A percentile compares a stretch with the other conserved stretches of the same genome.
Evolutionary conservation across 1,140 invertebrate species (phyloP).

Genomic region (Sarcophaga peregrina): DNA sequence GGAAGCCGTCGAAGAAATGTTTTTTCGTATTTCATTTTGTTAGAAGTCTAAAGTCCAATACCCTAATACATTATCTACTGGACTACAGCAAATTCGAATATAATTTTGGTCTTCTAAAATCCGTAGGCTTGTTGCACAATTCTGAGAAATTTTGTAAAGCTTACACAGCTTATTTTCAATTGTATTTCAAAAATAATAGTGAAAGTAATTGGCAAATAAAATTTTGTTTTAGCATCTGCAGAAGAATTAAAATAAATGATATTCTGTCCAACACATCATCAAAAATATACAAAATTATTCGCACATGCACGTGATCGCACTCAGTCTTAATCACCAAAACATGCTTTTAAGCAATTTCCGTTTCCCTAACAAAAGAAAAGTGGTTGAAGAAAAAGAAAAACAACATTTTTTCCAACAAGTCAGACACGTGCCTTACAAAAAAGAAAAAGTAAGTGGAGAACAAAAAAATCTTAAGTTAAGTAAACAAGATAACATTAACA

Average conservation of each 20-base stretch:
- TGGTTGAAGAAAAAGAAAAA: conserved; percentile 1
- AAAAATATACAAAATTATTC: neutral
- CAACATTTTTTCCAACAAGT: neutral
- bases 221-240: too few relatives aligned
- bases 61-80: too few relatives aligned
- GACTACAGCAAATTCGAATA: too few relatives aligned
- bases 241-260: neutral
- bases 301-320: neutral
- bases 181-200: too few relatives aligned
- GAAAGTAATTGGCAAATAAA: too few relatives aligned
- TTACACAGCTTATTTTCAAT: too few relatives aligned
- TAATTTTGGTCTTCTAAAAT: too few relatives aligned
- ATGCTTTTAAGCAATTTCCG: conserved; percentile 37
- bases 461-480: neutral
- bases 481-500: conserved; percentile 32
- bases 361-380: conserved; percentile 14
- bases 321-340: conserved; percentile 38
- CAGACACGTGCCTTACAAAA: conserved; percentile 21
- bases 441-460: neutral
- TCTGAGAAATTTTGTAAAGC: too few relatives aligned
- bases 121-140: too few relatives aligned
- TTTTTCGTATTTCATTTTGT: too few relatives aligned
- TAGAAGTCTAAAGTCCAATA: too few relatives aligned
- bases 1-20: too few relatives aligned
- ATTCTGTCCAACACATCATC: conserved; percentile 7